These are phyloP conservation scores for Callimorpha dominula DNA, from an alignment of 2,888 invertebrate species.

Conservation along the genomic window DNA sequence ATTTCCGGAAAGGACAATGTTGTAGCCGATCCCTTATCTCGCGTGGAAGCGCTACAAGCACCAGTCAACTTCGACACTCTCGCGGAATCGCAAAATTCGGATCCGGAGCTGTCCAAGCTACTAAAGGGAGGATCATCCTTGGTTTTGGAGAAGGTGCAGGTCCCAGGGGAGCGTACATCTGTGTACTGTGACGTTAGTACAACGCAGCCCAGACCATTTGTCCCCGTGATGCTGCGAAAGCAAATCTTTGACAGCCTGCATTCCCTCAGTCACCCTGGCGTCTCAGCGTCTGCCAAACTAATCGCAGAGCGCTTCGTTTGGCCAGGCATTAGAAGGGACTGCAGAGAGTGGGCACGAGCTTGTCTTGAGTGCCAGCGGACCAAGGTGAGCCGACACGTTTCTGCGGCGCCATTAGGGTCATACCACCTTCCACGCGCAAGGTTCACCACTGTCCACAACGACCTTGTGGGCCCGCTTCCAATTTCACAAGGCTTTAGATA, in stretches of 20 bases:
- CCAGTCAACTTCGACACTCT: constrained; percentile 10
- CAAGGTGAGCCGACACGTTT: constrained; percentile 58
- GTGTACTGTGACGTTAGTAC: constrained; percentile 21
- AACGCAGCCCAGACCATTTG: constrained; percentile 39
- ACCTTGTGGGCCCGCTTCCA: constrained; percentile 18
- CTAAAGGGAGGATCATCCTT: not conserved
- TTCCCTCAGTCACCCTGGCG: constrained; percentile 37
- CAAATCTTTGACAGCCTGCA: constrained; percentile 49
- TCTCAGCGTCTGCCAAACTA: constrained; percentile 24
- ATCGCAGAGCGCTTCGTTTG: constrained; percentile 22
- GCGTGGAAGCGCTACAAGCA: constrained; percentile 5
- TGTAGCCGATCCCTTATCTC: constrained; percentile 17
- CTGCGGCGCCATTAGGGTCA: constrained; percentile 41
- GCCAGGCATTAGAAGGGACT: constrained; percentile 16
- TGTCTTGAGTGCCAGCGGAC: constrained; percentile 34
- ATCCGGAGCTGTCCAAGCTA: constrained; percentile 9
- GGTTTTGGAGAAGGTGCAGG: no score
- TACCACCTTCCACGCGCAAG: constrained; percentile 5
- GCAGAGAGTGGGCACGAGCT: constrained; percentile 50
- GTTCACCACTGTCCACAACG: constrained; percentile 8
- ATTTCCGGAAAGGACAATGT: constrained; percentile 19
- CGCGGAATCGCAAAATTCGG: not conserved
- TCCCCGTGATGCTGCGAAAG: constrained; percentile 30
- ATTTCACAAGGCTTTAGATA: constrained; percentile 11
- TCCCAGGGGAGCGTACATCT: no score